Evolutionary conservation across 1,140 invertebrate species (phyloP), one percentile per base, ranked within the genome.

Genomic region (Nymphalis io): DNA sequence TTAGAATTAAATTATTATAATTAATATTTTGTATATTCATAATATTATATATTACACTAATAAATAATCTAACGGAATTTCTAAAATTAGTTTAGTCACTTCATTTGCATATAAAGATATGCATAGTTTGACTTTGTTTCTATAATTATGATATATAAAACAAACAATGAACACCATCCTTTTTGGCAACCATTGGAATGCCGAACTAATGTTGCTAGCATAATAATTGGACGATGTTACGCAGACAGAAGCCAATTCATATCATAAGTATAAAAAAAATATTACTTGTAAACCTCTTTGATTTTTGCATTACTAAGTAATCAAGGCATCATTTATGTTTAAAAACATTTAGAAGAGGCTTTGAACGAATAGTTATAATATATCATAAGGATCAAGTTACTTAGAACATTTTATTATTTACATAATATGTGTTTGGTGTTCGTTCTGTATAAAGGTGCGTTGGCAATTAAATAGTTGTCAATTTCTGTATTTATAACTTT

Each of bases 81-180:
- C 1, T 11, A 16, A 20, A 33, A 33, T 4, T 18, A 12, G 11
- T 51, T 21, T 12, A 15, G 10, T 51, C 8, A 4, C 46, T 20
- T 51, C 3, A 51, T 51, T 51, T 51, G 18, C 16, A 20, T 51
- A 51, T 51, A 51, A 20, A 51, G 46, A 20, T 10, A 51, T 51
- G 46, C 18, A 51, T 11, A 20, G 18, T 33, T 33, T 33, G 10
- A 21, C 51, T 55, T 55, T 55, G 23, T n/a, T 15, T 55, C 21
- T 21, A 55, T 20, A 55, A 55, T 27, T 53, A 53, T 27, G 13
- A 23, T 55, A 55, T 27, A 21, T n/a, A 55, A 63, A 63, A 63
- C 60, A 63, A 63, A 38, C 60, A 63, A 63, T 20, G 46, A 51
- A 33, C 16, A 8, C 48, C 3, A 21, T 63, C 60, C 27, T 63